Evolutionary conservation across 2,113 vertebrate species (phyloP), one percentile per base, ranked within the genome.

Genomic region (Colaptes auratus): DNA sequence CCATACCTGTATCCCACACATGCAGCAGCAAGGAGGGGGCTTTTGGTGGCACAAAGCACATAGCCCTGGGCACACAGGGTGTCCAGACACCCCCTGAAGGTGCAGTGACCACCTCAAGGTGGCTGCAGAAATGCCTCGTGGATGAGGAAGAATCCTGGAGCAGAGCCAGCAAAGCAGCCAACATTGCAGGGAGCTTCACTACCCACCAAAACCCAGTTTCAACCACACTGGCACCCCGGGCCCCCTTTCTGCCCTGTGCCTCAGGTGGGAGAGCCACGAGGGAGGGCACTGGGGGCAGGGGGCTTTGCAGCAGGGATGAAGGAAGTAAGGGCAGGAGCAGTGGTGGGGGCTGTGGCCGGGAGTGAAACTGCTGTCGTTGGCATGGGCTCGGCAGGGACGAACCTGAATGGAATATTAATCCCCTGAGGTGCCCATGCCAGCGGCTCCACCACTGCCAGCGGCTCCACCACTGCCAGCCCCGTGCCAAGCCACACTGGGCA

Each of bases 321-420:
- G 1, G 11, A 1, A 74, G 31, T 20, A 5, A 52, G 8, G 48
- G 25, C 25, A 6, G 58, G 72, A 61, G 42, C 8, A 3, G 55
- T 13, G 23, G 50, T 24, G 50, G 13, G 28, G 10, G 12, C 30
- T 8, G 46, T 12, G 4, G 28, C 25, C 23, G 8, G 8, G 56
- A 18, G 64, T 12, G 0, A 5, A 67, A 18, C 72, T 3, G 67
- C 67, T n/a, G 12, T 67, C 64, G 0, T 13, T 12, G 56, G 60
- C 82, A 33, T 20, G 14, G 39, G 28, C 72, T 17, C 5, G 17
- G 35, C 52, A 8, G 72, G 84, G 35, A 13, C 16, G 7, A 88
- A 83, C 64, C 88, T 83, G 93, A 89, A 36, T 50, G 81, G 88
- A 92, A 94, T 92, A 58, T 90, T 58, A 89, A 93, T 84, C 42